A percentile compares a stretch with the other conserved stretches of the same genome.
Evolutionary conservation across 2,888 invertebrate species (phyloP).

Genomic region (Epistrophe eligans): DNA sequence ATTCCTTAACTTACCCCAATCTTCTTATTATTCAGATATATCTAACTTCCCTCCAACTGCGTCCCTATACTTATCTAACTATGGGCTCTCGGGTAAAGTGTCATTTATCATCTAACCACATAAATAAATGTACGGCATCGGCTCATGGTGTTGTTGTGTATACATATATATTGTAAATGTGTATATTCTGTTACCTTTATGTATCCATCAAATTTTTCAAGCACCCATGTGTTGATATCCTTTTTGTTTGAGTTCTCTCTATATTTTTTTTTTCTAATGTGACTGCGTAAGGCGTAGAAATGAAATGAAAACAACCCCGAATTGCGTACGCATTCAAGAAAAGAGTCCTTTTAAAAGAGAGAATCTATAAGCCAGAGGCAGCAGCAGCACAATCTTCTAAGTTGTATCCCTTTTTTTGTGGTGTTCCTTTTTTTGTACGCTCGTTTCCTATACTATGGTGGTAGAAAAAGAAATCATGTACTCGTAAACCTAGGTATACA

Average conservation of each 20-base stretch:
- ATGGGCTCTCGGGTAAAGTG: conserved; percentile 12
- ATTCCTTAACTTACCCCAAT: neutral
- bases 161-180: conserved; percentile 32
- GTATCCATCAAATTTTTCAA: conserved; percentile 62
- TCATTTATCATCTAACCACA: conserved; percentile 64
- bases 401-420: conserved; percentile 55
- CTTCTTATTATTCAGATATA: conserved; percentile 8
- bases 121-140: conserved; percentile 33
- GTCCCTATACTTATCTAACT: neutral
- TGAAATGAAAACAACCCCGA: conserved; percentile 44
- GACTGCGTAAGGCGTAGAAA: conserved; percentile 9
- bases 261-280: conserved; percentile 1
- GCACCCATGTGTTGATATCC: conserved; percentile 76
- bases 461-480: conserved; percentile 45
- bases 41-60: neutral
- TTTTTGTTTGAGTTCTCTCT: conserved; percentile 39
- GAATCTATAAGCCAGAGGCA: conserved; percentile 12
- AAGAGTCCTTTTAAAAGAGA: conserved; percentile 64
- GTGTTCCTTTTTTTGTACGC: conserved; percentile 7
- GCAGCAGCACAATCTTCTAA: neutral
- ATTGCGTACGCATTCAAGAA: conserved; percentile 70
- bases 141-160: conserved; percentile 32
- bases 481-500: neutral
- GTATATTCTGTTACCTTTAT: conserved; percentile 59
- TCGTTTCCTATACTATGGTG: neutral